These are phyloP conservation scores for human DNA, from an alignment of 2,113 vertebrate species.

Conservation along the genomic window GRCh38 chr9:71487001-71487500, in stretches of 20 bases:
- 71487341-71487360: conserved; percentile 70
- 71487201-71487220: conserved; percentile 26
- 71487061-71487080: neutral
- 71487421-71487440: conserved; percentile 58
- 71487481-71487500: conserved; percentile 61
- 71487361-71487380: conserved; percentile 74
- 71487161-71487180: neutral
- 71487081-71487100: neutral
- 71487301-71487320: conserved; percentile 52
- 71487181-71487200: neutral
- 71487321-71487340: conserved; percentile 72
- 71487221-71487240: conserved; percentile 60
- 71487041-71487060: neutral
- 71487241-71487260: conserved; percentile 33
- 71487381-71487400: conserved; percentile 70
- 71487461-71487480: conserved; percentile 58
- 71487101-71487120: neutral
- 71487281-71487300: conserved; percentile 44
- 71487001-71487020: neutral
- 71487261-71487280: neutral
- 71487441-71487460: conserved; percentile 53
- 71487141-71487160: neutral
- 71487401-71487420: conserved; percentile 39
- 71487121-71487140: conserved; percentile 25
- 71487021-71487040: neutral